Evolutionary conservation across 2,113 vertebrate species (phyloP).

Genomic region (Hemiscyllium ocellatum): DNA sequence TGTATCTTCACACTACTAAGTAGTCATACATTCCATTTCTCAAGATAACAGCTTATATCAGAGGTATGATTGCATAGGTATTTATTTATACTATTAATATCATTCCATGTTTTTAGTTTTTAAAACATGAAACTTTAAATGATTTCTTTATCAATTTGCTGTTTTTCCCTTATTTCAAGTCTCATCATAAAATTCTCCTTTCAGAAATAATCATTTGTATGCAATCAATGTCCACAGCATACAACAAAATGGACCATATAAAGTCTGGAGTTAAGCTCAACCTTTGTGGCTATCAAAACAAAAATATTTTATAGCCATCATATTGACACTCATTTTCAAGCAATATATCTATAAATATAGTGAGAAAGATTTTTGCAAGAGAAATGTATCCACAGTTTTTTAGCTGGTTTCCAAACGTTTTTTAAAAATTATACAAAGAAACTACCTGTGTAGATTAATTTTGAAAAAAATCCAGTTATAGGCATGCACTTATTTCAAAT

Average conservation of each 20-base stretch:
- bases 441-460: neutral
- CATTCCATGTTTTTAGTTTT: neutral
- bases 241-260: neutral
- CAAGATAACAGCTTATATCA: neutral
- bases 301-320: neutral
- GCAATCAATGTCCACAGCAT: neutral
- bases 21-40: neutral
- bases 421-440: neutral
- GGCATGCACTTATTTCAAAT: neutral
- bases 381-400: neutral
- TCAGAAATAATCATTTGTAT: neutral
- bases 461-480: neutral
- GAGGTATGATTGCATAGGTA: neutral
- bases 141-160: too few species aligned
- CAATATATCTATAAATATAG: neutral
- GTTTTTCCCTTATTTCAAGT: neutral
- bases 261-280: neutral
- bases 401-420: neutral
- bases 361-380: neutral
- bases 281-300: neutral
- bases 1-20: neutral
- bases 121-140: neutral
- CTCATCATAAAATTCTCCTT: neutral
- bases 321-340: neutral
- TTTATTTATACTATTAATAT: neutral